Evolutionary conservation across 2,797 vertebrate species (phyloP).

Genomic region (Columba guinea): DNA sequence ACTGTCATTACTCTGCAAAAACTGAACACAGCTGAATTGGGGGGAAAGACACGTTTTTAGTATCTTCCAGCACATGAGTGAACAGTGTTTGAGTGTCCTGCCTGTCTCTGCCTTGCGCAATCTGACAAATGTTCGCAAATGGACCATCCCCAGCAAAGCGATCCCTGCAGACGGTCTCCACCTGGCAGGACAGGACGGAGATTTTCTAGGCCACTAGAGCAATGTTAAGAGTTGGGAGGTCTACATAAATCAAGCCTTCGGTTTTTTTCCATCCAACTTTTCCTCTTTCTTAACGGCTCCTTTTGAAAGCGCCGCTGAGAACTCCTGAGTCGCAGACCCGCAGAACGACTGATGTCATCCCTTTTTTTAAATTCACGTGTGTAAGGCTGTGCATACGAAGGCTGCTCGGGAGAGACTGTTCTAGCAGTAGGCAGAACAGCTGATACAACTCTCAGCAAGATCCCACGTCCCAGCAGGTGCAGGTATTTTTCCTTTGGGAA

Average conservation of each 20-base stretch:
- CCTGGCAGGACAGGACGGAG: neutral
- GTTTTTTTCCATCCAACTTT: slow-evolving; percentile 5
- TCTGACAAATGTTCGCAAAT: neutral
- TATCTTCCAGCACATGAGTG: neutral
- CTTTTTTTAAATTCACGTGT: slow-evolving; percentile 69
- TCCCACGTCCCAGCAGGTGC: neutral
- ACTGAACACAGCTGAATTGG: neutral
- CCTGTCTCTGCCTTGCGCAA: slow-evolving; percentile 2
- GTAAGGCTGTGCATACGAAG: slow-evolving; percentile 41
- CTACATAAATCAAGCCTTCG: slow-evolving; percentile 10
- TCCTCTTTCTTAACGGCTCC: neutral
- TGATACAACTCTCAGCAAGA: slow-evolving; percentile 30
- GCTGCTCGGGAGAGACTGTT: slow-evolving; percentile 57
- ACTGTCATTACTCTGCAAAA: neutral
- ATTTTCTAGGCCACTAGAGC: slow-evolving; percentile 9
- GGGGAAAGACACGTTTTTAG: neutral
- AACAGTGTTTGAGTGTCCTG: neutral
- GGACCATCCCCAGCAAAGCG: neutral
- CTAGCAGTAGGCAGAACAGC: slow-evolving; percentile 42
- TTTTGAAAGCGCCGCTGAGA: slow-evolving; percentile 24
- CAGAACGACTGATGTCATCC: slow-evolving; percentile 59
- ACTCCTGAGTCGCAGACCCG: slow-evolving; percentile 33
- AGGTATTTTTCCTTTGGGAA: neutral
- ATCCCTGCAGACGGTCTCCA: neutral
- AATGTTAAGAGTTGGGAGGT: neutral